Percentiles rank a stretch among this genome's conserved stretches.
These are phyloP conservation scores for Telmatochromis sp. DNA, from an alignment of 2,113 vertebrate genomes.

Conservation along the genomic window DNA sequence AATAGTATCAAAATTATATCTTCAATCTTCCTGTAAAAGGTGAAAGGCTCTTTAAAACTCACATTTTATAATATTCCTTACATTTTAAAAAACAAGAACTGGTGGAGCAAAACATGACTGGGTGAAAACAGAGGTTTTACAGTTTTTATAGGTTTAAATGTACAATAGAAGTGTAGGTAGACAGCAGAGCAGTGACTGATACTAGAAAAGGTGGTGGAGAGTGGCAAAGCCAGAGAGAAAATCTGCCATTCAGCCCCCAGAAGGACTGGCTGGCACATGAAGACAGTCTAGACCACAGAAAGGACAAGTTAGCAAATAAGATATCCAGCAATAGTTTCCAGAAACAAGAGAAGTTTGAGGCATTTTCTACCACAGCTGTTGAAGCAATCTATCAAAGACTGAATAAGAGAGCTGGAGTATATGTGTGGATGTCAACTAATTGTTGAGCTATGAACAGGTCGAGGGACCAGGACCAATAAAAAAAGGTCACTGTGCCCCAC, in stretches of 20 bases:
- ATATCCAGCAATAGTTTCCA: not conserved
- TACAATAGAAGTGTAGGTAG: not conserved
- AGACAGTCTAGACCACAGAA: not conserved
- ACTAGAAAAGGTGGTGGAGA: not conserved
- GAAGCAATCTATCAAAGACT: not conserved
- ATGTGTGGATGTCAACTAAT: not conserved
- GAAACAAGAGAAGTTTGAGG: not conserved
- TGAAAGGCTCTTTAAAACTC: not conserved
- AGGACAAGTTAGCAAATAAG: not conserved
- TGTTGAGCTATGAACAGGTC: not conserved
- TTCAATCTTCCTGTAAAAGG: not conserved
- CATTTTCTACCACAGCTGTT: not conserved
- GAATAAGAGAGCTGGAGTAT: not conserved
- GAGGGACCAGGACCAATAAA: not conserved
- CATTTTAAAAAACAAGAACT: not conserved
- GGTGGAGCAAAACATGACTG: not conserved
- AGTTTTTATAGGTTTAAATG: not conserved
- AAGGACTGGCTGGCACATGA: not conserved
- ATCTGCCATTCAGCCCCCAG: not conserved
- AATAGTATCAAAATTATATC: not conserved
- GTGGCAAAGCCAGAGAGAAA: not conserved
- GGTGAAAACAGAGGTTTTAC: not conserved
- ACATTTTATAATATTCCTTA: not conserved
- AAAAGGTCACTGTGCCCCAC: not conserved
- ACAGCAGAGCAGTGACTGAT: not conserved